Percentiles rank a stretch among this genome's conserved stretches.
Conservation (phyloP, 1,140 invertebrate genomes). For the Drosophila tristis region DNA sequence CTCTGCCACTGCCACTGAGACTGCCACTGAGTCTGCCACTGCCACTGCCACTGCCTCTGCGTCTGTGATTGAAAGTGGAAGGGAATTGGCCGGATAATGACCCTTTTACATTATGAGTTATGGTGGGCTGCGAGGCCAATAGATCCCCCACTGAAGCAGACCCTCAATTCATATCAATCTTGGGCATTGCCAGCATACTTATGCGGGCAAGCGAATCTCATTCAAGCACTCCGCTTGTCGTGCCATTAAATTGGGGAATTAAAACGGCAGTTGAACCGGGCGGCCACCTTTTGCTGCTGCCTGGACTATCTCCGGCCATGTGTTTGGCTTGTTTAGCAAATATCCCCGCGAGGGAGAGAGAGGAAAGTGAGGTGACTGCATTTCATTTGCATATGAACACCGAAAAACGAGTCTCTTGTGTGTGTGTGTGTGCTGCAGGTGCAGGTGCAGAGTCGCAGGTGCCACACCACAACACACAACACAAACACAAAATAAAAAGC, state of each 20-base stretch:
- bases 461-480: background rate
- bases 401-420: slow-evolving; percentile 12
- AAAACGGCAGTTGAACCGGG: slow-evolving; percentile 23
- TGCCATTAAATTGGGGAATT: slow-evolving; percentile 23
- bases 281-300: slow-evolving; percentile 38
- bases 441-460: background rate
- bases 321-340: slow-evolving; percentile 66
- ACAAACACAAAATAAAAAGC: slow-evolving; percentile 36
- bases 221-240: background rate
- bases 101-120: slow-evolving; percentile 62
- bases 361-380: slow-evolving; percentile 41
- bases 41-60: slow-evolving; percentile 23
- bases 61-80: slow-evolving; percentile 25
- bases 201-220: slow-evolving; percentile 1
- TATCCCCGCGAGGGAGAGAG: slow-evolving; percentile 34
- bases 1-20: slow-evolving; percentile 8
- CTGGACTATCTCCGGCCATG: slow-evolving; percentile 63
- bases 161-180: slow-evolving; percentile 30
- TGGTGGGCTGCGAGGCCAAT: slow-evolving; percentile 17
- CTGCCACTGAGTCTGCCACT: slow-evolving; percentile 16
- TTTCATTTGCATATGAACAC: slow-evolving; percentile 73
- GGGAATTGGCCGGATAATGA: slow-evolving; percentile 56
- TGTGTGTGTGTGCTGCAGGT: slow-evolving; percentile 8
- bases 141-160: slow-evolving; percentile 13
- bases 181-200: slow-evolving; percentile 21